A percentile compares a stretch with the other conserved stretches of the same genome.
phyloP scores from a whole-genome alignment of 2,888 invertebrate species.

The Tyria jacobaeae region DNA sequence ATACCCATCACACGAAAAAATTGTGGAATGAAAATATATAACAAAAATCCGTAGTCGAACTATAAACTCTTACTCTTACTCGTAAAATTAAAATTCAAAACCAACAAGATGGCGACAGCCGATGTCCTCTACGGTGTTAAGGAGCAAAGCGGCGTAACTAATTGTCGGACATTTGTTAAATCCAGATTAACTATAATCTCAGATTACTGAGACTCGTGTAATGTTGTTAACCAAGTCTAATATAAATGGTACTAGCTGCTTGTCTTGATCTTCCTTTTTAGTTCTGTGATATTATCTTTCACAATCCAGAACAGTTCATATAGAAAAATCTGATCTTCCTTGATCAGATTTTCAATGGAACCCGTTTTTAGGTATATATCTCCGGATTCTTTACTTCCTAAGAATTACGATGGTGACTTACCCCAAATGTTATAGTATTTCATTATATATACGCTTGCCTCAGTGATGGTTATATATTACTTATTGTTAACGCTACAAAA shows the following conservation, averaged over 20 bases:
- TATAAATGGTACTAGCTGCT: not conserved
- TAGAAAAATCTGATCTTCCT: not conserved
- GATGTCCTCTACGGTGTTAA: not conserved
- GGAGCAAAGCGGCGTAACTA: conserved; percentile 1
- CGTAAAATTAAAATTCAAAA: not conserved
- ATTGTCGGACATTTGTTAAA: conserved; percentile 5
- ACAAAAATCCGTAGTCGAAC: no score
- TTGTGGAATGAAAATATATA: no score
- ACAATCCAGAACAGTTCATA: not conserved
- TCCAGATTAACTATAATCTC: not conserved
- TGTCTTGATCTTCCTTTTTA: not conserved
- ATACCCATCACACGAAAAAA: no score
- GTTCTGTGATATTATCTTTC: not conserved
- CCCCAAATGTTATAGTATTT: no score
- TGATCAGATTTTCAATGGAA: not conserved
- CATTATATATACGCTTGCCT: no score
- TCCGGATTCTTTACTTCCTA: no score
- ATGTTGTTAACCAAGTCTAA: not conserved
- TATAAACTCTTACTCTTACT: no score
- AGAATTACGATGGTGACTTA: no score
- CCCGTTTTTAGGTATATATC: no score
- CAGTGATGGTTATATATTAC: no score
- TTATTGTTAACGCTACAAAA: no score
- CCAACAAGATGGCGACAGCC: not conserved
- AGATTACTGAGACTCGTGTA: conserved; percentile 6